A percentile compares a stretch with the other conserved stretches of the same genome.
These are phyloP conservation scores for Rhinoptilus africanus DNA, from an alignment of 2,113 vertebrate genomes.

Conservation along the genomic window DNA sequence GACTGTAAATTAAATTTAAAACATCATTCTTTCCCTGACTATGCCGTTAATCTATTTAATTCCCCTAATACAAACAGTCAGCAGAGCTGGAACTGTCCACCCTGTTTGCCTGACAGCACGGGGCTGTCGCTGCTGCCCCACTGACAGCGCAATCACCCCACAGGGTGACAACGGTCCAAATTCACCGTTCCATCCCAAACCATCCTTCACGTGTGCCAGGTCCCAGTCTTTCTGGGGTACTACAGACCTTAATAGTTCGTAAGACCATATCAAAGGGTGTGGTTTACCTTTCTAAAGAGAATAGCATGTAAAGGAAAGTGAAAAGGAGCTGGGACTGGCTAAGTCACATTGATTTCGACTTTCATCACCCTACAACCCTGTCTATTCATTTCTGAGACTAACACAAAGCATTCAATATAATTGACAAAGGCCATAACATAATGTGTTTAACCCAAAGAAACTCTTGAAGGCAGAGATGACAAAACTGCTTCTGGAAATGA, in stretches of 20 bases:
- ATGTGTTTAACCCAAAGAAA: not conserved
- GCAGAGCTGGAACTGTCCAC: not conserved
- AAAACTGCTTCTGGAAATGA: not conserved
- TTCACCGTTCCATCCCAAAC: not conserved
- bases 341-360: not conserved
- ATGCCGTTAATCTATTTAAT: not conserved
- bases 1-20: not conserved
- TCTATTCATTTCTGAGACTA: not conserved
- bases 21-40: not conserved
- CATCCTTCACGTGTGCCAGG: not conserved
- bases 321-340: not conserved
- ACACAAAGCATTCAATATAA: not conserved
- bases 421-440: not conserved
- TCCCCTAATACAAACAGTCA: not conserved
- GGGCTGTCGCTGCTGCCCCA: not conserved
- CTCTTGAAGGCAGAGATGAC: not conserved
- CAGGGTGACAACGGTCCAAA: not conserved
- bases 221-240: not conserved
- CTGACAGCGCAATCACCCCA: not conserved
- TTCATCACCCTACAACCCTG: not conserved
- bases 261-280: not conserved
- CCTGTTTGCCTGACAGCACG: fast-evolving
- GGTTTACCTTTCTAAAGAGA: not conserved
- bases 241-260: not conserved
- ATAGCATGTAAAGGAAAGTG: not conserved